Base-by-base conservation (phyloP, 2,113 vertebrate species). In the Meriones unguiculatus region DNA sequence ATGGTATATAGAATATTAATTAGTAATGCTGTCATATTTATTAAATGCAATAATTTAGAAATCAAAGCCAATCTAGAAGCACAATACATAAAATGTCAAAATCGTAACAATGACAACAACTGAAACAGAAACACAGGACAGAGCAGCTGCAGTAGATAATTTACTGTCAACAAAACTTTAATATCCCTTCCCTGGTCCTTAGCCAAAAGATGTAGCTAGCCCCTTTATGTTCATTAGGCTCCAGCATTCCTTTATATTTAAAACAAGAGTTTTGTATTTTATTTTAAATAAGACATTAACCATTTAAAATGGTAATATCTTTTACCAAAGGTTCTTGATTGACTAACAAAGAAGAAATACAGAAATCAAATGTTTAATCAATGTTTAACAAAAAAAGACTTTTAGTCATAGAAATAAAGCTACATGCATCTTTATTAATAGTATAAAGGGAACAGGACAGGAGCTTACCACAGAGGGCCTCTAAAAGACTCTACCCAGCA, bases 331-430 rank as follows among this genome's bases (percentile, higher is more conserved):
- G 5, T 76, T 50, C 41, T 28, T 50, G 46, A 1, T 78, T 38
- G 86, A 15, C 89, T 17, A 77, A 38, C 93, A 94, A 87, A 25
- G n/a, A 54, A 46, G 65, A 86, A 46, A 89, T 93, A 41, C 10
- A n/a, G 46, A 59, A 41, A 41, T 4, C 2, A 20, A 73, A 38
- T 22, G 10, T 73, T 38, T 73, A 73, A 38, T 38, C 70, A 38
- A 38, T 73, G 18, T 38, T 4, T 38, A 73, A 38, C n/a, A 46
- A 73, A 22, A 3, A 38, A 73, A 81, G 78, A n/a, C 9, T 81
- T 81, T 59, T n/a, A 57, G 52, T 81, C 18, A n/a, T n/a, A 59
- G 32, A 81, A 81, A 24, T 59, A n/a, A 1, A 46, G 7, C 46
- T 46, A 46, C 11, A 57, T 59, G 1, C 9, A 57, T 3, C 20